phyloP scores from a whole-genome alignment of 1,140 invertebrate genomes.

The Ectropis grisescens region DNA sequence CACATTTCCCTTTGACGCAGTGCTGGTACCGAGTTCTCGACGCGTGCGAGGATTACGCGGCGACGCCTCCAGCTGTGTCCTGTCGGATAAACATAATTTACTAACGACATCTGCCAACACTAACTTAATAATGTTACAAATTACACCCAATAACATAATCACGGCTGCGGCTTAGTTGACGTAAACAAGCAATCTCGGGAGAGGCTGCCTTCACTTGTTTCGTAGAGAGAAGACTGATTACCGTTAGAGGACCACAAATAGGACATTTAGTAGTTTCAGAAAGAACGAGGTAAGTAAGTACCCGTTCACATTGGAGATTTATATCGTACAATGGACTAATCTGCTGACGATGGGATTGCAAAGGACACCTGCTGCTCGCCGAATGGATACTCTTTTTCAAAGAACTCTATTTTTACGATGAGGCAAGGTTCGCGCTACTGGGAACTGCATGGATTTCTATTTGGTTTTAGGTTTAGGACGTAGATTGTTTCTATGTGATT shows the following conservation, averaged over 20 bases:
- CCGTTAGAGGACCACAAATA: no score
- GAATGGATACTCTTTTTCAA: conserved; percentile 44
- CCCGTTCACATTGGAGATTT: conserved; percentile 32
- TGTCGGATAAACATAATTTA: conserved; percentile 52
- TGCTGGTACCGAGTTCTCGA: conserved; percentile 28
- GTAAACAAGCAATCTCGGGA: conserved; percentile 15
- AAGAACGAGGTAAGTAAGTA: conserved; percentile 31
- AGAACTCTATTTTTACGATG: conserved; percentile 20
- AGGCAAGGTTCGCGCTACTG: no score
- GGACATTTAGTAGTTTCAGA: conserved; percentile 12
- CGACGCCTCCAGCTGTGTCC: conserved; percentile 39
- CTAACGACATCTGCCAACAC: conserved; percentile 40
- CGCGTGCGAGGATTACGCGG: conserved; percentile 39
- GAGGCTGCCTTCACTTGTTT: no score
- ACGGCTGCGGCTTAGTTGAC: conserved; percentile 6
- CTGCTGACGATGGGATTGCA: conserved; percentile 50
- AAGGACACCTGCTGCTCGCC: conserved; percentile 51
- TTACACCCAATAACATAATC: conserved; percentile 14
- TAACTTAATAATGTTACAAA: conserved; percentile 37
- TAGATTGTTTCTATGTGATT: no score
- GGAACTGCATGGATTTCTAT: no score
- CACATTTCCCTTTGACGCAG: conserved; percentile 38
- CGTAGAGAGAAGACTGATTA: no score
- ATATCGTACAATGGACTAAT: conserved; percentile 50
- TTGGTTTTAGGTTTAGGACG: no score